phyloP scores from a whole-genome alignment of 64 coral and sea anemone species.

The Cladopsammia gracilis region DNA sequence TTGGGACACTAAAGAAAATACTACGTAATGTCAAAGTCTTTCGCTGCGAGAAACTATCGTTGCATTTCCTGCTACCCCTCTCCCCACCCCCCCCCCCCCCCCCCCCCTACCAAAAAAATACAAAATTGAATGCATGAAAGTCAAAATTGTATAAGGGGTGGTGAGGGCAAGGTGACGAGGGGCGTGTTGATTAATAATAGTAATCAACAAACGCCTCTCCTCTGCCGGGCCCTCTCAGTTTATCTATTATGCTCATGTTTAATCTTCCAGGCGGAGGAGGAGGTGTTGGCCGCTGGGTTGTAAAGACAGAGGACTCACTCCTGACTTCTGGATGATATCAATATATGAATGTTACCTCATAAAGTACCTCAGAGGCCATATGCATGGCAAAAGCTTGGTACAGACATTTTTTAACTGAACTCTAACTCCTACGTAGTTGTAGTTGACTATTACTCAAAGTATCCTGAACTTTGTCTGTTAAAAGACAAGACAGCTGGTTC shows the following conservation, averaged over 20 bases:
- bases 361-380: constrained; percentile 30
- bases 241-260: neutral
- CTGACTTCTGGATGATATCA: constrained; percentile 22
- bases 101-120: too few species aligned
- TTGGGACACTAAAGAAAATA: too few species aligned
- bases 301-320: constrained; percentile 6
- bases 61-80: too few species aligned
- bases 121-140: too few species aligned
- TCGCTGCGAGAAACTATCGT: too few species aligned
- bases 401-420: constrained; percentile 41
- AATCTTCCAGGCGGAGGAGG: constrained; percentile 37
- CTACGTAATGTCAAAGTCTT: too few species aligned
- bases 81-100: too few species aligned
- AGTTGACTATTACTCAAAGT: constrained; percentile 63
- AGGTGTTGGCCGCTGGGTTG: constrained; percentile 65
- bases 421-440: constrained; percentile 43
- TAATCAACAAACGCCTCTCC: too few species aligned
- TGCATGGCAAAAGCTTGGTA: constrained; percentile 51
- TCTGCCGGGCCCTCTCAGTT: neutral
- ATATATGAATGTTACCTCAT: neutral
- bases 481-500: constrained; percentile 35
- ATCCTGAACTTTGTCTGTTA: constrained; percentile 28
- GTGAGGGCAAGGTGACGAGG: too few species aligned
- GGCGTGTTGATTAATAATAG: too few species aligned
- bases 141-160: too few species aligned